Evolutionary conservation across 2,113 vertebrate species (phyloP), one percentile per base, ranked within the genome.

Genomic region (Aptenodytes forsteri): DNA sequence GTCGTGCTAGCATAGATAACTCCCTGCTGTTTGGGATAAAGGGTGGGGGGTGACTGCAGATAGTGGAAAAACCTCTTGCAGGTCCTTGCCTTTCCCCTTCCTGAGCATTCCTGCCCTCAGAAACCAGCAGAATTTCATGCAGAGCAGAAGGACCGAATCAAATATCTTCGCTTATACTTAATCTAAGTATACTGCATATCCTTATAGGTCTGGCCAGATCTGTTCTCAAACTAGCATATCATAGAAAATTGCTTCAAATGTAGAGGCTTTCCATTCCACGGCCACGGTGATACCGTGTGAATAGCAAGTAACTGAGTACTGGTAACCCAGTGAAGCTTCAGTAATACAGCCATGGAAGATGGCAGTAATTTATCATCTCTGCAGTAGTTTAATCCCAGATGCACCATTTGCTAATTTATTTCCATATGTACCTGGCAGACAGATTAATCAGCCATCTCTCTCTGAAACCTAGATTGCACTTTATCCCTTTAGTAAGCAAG

Each of bases 361-460:
- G 97, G 97, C 65, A 96, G 97, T 97, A 97, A 98, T 98, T 98
- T 97, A 98, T 98, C 98, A 98, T 98, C 98, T 97, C 97, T 96
- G 97, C 97, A 93, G 97, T 96, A 96, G 95, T 93, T 93, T 96
- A 97, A 96, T 98, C 98, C 98, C 98, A 97, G 97, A 97, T 96
- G 98, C 84, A 95, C 93, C 97, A 96, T 98, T 98, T 98, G 90
- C 98, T 98, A 98, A 98, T 98, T 98, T 98, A 98, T 98, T 98
- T 98, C 98, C 98, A 98, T 99, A 98, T 97, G 98, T 98, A 98
- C 95, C 97, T 98, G 98, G 98, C 98, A 98, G 98, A 98, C 96
- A 98, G 96, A 98, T 99, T 98, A 98, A 99, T 98, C 98, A 98
- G 97, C 90, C 92, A 96, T 97, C 95, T 97, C 97, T 94, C 96